Evolutionary conservation across 2,113 vertebrate species (phyloP), one percentile per base, ranked within the genome.

Genomic region (Platanista minor): DNA sequence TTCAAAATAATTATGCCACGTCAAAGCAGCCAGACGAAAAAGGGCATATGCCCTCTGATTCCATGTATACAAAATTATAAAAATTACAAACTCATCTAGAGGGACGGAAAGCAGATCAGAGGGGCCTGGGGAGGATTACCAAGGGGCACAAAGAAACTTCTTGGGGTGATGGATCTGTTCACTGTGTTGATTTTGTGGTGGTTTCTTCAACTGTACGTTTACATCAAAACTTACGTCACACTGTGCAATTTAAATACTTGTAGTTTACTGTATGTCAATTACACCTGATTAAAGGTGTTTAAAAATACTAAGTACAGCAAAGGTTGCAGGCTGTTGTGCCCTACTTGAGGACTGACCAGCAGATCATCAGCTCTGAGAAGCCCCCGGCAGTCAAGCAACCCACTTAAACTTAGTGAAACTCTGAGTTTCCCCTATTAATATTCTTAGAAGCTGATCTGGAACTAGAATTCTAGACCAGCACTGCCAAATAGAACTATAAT

Each of bases 11-110:
- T 33, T 6, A 49, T 3, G 6, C 11, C 17, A 2, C 27, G 25
- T 39, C 11, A 78, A 41, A 71, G 77, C 21, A 57, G 6, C 27
- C 33, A 36, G 74, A 59, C 0, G 5, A 54, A 18, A 77, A 18
- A 39, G 3, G 4, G 29, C 0, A 9, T 2, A 1, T 3, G 18
- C 0, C 9, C 1, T 39, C 20, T 84, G 46, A 88, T 6, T 43
- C 74, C 87, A 71, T 2, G 54, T 5, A 52, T 5, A 27, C 5
- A 52, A 31, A 62, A 23, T 7, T 18, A 18, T 43, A 31, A 4
- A 59, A 61, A 84, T 59, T 2, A 39, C 54, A 88, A 78, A 33
- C 41, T 41, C 59, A 46, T 33, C 17, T 31, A 43, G 20, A 64
- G 12, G 39, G 66, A 25, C 8, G 12, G 33, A 66, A 46, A 41